These are phyloP conservation scores for Emmelina monodactyla DNA, from an alignment of 2,888 invertebrate species.

Conservation along the genomic window DNA sequence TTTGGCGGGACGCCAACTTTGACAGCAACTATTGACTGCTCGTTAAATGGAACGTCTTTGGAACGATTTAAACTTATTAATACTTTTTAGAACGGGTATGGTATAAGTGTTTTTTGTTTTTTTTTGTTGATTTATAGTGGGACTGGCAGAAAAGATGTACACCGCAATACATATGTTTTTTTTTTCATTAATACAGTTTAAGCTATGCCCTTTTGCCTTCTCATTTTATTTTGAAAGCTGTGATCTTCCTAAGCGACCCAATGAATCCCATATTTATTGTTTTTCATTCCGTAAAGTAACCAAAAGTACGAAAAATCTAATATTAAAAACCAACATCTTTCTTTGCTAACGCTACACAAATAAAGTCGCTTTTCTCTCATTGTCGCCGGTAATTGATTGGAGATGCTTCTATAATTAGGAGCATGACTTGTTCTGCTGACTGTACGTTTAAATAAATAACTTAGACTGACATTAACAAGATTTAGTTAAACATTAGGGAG, in stretches of 20 bases:
- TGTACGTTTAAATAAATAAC: conserved; percentile 19
- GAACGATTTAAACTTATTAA: too few relatives aligned
- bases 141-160: too few relatives aligned
- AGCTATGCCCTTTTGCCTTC: too few relatives aligned
- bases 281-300: too few relatives aligned
- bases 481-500: neutral
- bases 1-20: conserved; percentile 45
- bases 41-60: conserved; percentile 15
- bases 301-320: too few relatives aligned
- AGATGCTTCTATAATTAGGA: conserved; percentile 66
- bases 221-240: too few relatives aligned
- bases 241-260: too few relatives aligned
- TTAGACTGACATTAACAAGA: neutral
- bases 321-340: conserved; percentile 5
- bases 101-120: too few relatives aligned
- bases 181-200: too few relatives aligned
- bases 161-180: too few relatives aligned
- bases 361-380: conserved; percentile 39
- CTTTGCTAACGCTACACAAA: conserved; percentile 40
- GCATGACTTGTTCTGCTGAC: conserved; percentile 49
- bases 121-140: too few relatives aligned
- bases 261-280: too few relatives aligned
- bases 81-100: conserved; percentile 7
- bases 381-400: conserved; percentile 60
- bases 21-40: conserved; percentile 37